Percentiles rank a stretch among this genome's conserved stretches.
Evolutionary conservation across 2,888 invertebrate species (phyloP).

Genomic region (Cephus spinipes): DNA sequence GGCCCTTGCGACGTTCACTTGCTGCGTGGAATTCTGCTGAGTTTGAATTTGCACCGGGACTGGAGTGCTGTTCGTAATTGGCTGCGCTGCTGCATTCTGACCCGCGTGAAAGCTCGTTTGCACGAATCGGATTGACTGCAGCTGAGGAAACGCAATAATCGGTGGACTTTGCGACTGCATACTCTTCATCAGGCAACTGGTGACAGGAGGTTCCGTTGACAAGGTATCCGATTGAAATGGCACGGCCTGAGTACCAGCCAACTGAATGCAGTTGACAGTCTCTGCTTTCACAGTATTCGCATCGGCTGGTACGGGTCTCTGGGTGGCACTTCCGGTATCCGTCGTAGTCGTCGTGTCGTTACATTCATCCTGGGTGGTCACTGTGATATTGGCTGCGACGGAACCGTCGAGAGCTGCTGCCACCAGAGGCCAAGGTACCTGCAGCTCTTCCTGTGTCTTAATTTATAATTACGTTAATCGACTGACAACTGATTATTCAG

Average conservation of each 20-base stretch:
- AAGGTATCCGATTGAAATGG: constrained; percentile 53
- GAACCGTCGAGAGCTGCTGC: constrained; percentile 68
- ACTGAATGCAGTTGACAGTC: constrained; percentile 55
- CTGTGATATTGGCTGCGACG: constrained; percentile 59
- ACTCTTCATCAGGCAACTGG: constrained; percentile 58
- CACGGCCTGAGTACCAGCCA: constrained; percentile 54
- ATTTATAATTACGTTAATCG: no score
- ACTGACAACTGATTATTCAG: no score
- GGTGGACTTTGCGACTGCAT: constrained; percentile 58
- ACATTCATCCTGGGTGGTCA: constrained; percentile 58
- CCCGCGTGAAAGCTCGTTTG: constrained; percentile 55
- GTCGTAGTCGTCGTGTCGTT: constrained; percentile 53
- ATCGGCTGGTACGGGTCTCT: constrained; percentile 26
- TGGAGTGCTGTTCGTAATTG: constrained; percentile 1
- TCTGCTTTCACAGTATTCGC: constrained; percentile 17
- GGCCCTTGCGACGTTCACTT: constrained; percentile 51
- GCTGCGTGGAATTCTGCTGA: constrained; percentile 41
- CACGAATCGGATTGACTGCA: constrained; percentile 62
- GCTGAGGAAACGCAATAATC: constrained; percentile 59
- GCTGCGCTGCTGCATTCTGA: constrained; percentile 21
- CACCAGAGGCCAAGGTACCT: constrained; percentile 69
- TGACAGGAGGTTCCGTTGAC: constrained; percentile 47
- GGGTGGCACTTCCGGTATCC: constrained; percentile 39
- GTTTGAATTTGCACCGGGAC: constrained; percentile 28
- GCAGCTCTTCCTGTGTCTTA: constrained; percentile 71